Conservation (phyloP, 2,797 vertebrate species). For the Sciurus carolinensis region DNA sequence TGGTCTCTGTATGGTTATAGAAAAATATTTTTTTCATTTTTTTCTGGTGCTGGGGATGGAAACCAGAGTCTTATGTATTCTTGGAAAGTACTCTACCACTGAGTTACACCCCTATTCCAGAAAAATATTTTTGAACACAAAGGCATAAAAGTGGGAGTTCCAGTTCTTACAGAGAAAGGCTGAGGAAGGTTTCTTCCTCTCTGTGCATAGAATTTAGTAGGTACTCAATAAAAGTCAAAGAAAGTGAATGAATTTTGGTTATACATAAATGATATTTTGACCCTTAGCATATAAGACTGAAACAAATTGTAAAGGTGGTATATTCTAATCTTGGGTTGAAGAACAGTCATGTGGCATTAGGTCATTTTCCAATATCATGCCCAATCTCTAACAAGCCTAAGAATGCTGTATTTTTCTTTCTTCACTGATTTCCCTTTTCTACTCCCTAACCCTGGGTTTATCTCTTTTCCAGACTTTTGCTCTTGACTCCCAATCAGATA, state of each 20-base stretch:
- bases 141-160: background rate
- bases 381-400: background rate
- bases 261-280: background rate
- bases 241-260: background rate
- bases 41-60: background rate
- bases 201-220: background rate
- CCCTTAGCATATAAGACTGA: background rate
- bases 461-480: background rate
- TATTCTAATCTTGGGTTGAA: background rate
- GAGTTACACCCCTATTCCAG: background rate
- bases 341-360: background rate
- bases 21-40: background rate
- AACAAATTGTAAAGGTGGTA: background rate
- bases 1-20: background rate
- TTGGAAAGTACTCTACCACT: too few species aligned
- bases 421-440: background rate
- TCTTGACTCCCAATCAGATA: background rate
- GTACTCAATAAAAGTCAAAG: background rate
- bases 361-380: background rate
- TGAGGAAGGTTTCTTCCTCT: background rate
- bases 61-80: fast-evolving
- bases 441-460: background rate
- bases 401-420: background rate
- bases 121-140: background rate
- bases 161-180: background rate